phyloP scores from a whole-genome alignment of 2,797 vertebrate genomes.

The Chelon labrosus region DNA sequence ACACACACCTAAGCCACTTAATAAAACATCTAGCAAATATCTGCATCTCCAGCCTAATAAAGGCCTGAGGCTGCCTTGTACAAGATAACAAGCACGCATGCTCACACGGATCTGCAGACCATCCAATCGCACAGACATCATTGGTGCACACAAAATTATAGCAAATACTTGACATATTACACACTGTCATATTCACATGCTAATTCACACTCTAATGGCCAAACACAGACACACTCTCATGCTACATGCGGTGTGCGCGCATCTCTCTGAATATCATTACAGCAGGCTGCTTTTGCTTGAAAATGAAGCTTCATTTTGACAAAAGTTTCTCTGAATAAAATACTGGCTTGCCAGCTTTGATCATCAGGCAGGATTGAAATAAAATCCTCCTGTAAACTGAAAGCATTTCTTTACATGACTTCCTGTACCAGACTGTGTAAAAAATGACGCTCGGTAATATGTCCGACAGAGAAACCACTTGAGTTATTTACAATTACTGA shows the following conservation, averaged over 20 bases:
- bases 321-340: constrained; percentile 55
- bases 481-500: too few species aligned
- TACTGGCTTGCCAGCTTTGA: constrained; percentile 51
- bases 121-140: constrained; percentile 39
- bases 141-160: constrained; percentile 21
- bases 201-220: constrained; percentile 36
- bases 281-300: constrained; percentile 23
- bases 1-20: constrained; percentile 5
- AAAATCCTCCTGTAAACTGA: constrained; percentile 39
- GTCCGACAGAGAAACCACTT: too few species aligned
- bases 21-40: constrained; percentile 33
- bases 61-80: constrained; percentile 24
- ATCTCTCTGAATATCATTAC: constrained; percentile 57
- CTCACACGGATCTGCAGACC: not conserved
- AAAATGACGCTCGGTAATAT: too few species aligned
- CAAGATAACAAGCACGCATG: constrained; percentile 29
- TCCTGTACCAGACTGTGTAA: constrained; percentile 2
- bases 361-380: constrained; percentile 41
- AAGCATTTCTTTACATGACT: constrained; percentile 13
- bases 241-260: not conserved
- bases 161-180: constrained; percentile 20
- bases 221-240: constrained; percentile 5
- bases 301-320: constrained; percentile 47
- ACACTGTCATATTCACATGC: constrained; percentile 32
- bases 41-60: constrained; percentile 14